Percentiles rank a stretch among this genome's conserved stretches.
These are phyloP conservation scores for Drosophila hamatofila DNA, from an alignment of 2,888 invertebrate species.

Conservation along the genomic window DNA sequence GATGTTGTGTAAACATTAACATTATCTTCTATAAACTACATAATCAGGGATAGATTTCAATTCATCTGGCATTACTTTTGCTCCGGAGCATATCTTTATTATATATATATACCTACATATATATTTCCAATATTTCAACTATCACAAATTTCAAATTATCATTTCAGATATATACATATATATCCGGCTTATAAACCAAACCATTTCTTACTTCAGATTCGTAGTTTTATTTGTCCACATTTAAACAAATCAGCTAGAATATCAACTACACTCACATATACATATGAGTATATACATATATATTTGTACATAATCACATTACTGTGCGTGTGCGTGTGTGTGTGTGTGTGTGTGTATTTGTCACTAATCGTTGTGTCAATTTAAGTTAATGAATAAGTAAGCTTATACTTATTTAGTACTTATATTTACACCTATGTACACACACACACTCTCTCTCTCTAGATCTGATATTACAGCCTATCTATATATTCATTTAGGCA, in stretches of 20 bases:
- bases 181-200: background rate
- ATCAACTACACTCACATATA: background rate
- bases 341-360: constrained; percentile 12
- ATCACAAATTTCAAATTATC: background rate
- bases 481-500: background rate
- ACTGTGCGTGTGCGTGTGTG: constrained; percentile 17
- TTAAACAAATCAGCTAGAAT: background rate
- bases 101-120: background rate
- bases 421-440: constrained; percentile 32
- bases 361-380: constrained; percentile 42
- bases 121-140: background rate
- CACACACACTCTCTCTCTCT: constrained; percentile 2
- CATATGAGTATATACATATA: background rate
- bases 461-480: background rate
- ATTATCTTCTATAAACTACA: background rate
- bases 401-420: constrained; percentile 48
- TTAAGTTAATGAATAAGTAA: constrained; percentile 57
- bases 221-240: background rate
- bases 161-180: background rate
- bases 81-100: background rate
- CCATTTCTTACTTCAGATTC: background rate
- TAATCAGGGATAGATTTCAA: background rate
- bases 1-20: constrained; percentile 2
- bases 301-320: constrained; percentile 32
- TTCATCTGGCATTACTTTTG: background rate